These are phyloP conservation scores for Minunthozetes semirufus DNA, from an alignment of 2,888 invertebrate species.

Conservation along the genomic window DNA sequence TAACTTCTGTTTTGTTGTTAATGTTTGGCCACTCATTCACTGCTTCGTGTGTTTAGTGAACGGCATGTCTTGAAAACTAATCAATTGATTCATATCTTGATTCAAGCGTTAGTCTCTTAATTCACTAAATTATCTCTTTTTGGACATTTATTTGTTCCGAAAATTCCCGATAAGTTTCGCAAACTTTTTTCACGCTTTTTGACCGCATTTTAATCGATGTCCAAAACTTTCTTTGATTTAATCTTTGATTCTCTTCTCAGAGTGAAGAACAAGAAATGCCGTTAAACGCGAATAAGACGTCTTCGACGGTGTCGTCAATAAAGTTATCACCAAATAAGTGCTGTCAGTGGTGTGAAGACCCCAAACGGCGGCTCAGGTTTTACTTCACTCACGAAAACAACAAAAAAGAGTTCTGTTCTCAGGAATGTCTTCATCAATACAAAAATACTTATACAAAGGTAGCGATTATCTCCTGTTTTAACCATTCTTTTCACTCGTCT, in stretches of 20 bases:
- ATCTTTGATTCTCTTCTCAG: background rate
- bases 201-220: background rate
- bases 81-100: background rate
- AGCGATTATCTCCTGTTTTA: background rate
- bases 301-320: background rate
- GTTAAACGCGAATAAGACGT: background rate
- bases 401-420: slow-evolving; percentile 86
- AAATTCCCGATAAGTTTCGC: too few species aligned
- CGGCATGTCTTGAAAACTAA: too few species aligned
- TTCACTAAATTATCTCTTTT: too few species aligned
- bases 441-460: slow-evolving; percentile 74
- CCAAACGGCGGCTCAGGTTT: slow-evolving; percentile 61
- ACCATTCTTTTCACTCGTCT: background rate
- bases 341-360: slow-evolving; percentile 43
- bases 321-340: background rate
- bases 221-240: background rate
- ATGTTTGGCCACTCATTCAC: too few species aligned
- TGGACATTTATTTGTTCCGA: too few species aligned
- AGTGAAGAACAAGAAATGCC: slow-evolving; percentile 11
- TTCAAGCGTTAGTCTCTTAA: background rate
- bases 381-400: slow-evolving; percentile 78
- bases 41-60: too few species aligned
- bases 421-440: slow-evolving; percentile 78
- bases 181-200: background rate
- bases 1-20: too few species aligned